Evolutionary conservation across 1,140 invertebrate genomes (phyloP).

Genomic region (Eulimnadia texana): DNA sequence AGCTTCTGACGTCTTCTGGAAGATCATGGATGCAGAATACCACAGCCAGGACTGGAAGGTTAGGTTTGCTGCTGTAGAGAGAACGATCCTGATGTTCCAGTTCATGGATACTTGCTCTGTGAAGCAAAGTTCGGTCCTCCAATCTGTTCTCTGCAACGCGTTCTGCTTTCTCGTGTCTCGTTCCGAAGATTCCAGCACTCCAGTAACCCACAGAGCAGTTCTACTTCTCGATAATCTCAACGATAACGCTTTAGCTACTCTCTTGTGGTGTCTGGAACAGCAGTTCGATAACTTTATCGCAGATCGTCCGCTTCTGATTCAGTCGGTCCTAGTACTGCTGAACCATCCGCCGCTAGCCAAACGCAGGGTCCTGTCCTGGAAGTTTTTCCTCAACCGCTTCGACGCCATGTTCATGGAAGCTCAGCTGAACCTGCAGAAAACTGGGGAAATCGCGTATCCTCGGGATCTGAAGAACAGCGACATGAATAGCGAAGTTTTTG

Average conservation of each 20-base stretch:
- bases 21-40: constrained; percentile 83
- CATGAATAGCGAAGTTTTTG: constrained; percentile 70
- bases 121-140: constrained; percentile 62
- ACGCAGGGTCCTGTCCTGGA: constrained; percentile 82
- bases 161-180: constrained; percentile 93
- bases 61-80: constrained; percentile 73
- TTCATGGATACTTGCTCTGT: constrained; percentile 83
- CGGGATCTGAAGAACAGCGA: constrained; percentile 83
- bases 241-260: constrained; percentile 59
- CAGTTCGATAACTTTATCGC: constrained; percentile 90
- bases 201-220: constrained; percentile 84
- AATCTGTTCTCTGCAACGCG: constrained; percentile 87
- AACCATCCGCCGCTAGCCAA: constrained; percentile 66
- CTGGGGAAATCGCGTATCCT: constrained; percentile 57
- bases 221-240: constrained; percentile 89
- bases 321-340: constrained; percentile 85
- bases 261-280: constrained; percentile 61
- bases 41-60: constrained; percentile 75
- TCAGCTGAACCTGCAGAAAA: constrained; percentile 74
- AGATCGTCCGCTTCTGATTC: constrained; percentile 93
- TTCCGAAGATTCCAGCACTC: constrained; percentile 87
- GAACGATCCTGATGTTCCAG: constrained; percentile 77
- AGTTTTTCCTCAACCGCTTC: constrained; percentile 95
- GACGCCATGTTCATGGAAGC: constrained; percentile 91
- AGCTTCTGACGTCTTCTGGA: constrained; percentile 89